A percentile compares a stretch with the other conserved stretches of the same genome.
Evolutionary conservation across 2,888 invertebrate species (phyloP).

Genomic region (Melolontha melolontha): DNA sequence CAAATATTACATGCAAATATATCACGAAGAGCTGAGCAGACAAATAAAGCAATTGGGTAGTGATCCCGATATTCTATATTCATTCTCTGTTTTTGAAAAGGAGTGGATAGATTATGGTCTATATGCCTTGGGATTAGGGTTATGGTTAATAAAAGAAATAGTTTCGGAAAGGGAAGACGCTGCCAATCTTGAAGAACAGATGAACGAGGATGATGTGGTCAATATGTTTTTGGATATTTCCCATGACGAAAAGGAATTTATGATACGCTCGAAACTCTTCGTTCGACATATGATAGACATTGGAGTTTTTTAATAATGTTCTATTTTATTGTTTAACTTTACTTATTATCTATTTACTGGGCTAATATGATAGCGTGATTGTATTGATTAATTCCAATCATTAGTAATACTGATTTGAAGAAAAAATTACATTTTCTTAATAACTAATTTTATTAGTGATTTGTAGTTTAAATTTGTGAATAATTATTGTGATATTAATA

Average conservation of each 20-base stretch:
- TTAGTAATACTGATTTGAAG: too few relatives aligned
- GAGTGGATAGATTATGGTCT: slow-evolving; percentile 6
- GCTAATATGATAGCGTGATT: too few relatives aligned
- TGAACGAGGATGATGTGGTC: background rate
- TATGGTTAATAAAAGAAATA: background rate
- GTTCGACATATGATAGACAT: slow-evolving; percentile 7
- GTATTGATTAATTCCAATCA: too few relatives aligned
- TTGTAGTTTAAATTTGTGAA: too few relatives aligned
- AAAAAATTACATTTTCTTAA: too few relatives aligned
- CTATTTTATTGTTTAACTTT: too few relatives aligned
- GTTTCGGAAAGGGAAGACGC: background rate
- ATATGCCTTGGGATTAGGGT: background rate
- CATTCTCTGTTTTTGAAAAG: background rate
- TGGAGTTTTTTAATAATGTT: slow-evolving; percentile 3
- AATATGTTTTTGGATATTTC: background rate
- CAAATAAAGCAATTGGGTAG: slow-evolving; percentile 18
- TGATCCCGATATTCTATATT: slow-evolving; percentile 12
- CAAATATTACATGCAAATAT: slow-evolving; percentile 6
- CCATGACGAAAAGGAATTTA: background rate
- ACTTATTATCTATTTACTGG: too few relatives aligned
- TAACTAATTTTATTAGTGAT: too few relatives aligned
- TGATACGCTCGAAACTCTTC: slow-evolving; percentile 6
- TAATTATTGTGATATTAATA: too few relatives aligned
- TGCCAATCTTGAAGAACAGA: background rate
- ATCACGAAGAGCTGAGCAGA: slow-evolving; percentile 14